Conservation (phyloP, 2,113 vertebrate genomes). For the Trochalopteron elliotii region DNA sequence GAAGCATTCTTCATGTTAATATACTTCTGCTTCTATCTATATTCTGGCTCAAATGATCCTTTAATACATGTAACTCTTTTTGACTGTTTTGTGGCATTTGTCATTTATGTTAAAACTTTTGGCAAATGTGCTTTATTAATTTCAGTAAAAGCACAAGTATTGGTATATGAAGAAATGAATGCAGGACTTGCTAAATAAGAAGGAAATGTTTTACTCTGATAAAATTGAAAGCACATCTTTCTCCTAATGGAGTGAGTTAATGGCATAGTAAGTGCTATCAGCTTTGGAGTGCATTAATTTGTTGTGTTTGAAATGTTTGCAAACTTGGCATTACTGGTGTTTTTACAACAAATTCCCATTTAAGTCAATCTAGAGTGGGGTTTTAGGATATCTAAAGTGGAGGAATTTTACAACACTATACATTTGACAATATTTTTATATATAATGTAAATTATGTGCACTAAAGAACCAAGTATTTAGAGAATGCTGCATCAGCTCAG, state of each 20-base stretch:
- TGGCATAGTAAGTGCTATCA: not conserved
- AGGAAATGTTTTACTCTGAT: not conserved
- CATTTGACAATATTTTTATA: not conserved
- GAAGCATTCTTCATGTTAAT: not conserved
- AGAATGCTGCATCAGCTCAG: not conserved
- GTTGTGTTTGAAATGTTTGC: slow-evolving; percentile 22
- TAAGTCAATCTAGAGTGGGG: not conserved
- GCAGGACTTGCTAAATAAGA: not conserved
- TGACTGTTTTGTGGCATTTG: not conserved
- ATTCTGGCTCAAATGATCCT: not conserved
- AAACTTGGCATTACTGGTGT: not conserved
- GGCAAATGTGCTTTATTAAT: not conserved
- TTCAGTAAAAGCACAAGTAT: not conserved
- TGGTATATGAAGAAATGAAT: not conserved
- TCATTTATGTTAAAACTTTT: not conserved
- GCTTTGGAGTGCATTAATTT: slow-evolving; percentile 6
- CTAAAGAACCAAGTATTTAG: not conserved
- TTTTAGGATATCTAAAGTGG: not conserved
- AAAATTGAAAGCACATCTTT: not conserved
- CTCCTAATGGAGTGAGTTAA: not conserved
- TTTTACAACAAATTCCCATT: not conserved
- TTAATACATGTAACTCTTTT: not conserved
- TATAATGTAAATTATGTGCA: not conserved
- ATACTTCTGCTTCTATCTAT: not conserved
- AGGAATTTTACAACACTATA: not conserved